Evolutionary conservation across 2,888 invertebrate species (phyloP).

Genomic region (Isotomurus palustris): DNA sequence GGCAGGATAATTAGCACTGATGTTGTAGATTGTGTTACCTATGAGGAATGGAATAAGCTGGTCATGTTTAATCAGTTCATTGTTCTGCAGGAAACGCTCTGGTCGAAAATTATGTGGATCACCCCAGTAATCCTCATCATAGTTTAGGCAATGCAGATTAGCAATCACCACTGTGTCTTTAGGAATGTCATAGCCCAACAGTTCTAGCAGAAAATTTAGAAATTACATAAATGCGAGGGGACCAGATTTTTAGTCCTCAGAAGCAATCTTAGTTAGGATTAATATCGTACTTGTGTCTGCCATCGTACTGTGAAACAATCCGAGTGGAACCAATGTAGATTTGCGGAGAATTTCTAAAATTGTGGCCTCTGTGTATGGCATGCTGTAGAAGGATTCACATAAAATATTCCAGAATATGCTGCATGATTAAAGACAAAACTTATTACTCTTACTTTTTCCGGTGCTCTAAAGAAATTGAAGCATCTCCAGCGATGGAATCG

Average conservation of each 20-base stretch:
- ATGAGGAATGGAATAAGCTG: slow-evolving; percentile 43
- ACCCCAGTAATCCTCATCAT: slow-evolving; percentile 36
- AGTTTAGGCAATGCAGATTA: slow-evolving; percentile 41
- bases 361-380: slow-evolving; percentile 44
- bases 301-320: slow-evolving; percentile 41
- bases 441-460: slow-evolving; percentile 41
- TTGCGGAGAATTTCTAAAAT: slow-evolving; percentile 44
- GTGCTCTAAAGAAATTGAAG: slow-evolving; percentile 29
- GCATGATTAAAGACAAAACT: too few species aligned
- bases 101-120: slow-evolving; percentile 44
- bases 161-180: slow-evolving; percentile 43
- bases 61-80: slow-evolving; percentile 28
- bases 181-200: slow-evolving; percentile 41
- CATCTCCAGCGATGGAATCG: slow-evolving; percentile 46
- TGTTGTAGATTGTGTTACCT: slow-evolving; percentile 25
- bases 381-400: too few species aligned
- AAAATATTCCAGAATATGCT: too few species aligned
- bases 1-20: neutral
- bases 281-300: slow-evolving; percentile 30
- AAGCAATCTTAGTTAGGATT: neutral
- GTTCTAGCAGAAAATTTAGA: slow-evolving; percentile 19
- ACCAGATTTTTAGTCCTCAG: neutral
- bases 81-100: slow-evolving; percentile 32
- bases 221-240: neutral
- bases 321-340: slow-evolving; percentile 43